A percentile compares a stretch with the other conserved stretches of the same genome.
These are phyloP conservation scores for Sebastes vulpes DNA, from an alignment of 2,797 vertebrate species.

Conservation along the genomic window DNA sequence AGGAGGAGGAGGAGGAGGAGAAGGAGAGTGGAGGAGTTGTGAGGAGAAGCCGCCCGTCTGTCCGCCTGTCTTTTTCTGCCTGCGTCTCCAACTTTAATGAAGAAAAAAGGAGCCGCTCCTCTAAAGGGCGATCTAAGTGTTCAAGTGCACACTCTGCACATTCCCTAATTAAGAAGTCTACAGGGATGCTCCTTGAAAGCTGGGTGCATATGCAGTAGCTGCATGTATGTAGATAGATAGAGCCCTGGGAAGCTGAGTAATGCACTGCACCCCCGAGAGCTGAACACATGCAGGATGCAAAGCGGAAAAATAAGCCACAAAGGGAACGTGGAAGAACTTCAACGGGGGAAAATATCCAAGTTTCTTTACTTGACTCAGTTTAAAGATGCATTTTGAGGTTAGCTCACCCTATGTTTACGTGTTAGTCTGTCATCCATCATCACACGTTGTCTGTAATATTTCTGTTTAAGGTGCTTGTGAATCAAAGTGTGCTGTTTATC, in stretches of 20 bases:
- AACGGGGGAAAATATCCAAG: conserved; percentile 10
- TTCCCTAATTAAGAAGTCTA: conserved; percentile 83
- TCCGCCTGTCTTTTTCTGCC: conserved; percentile 56
- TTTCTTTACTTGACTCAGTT: conserved; percentile 47
- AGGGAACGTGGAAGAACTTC: conserved; percentile 31
- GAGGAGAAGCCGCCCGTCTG: conserved; percentile 21
- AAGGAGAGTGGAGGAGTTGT: not conserved
- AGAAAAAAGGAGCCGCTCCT: conserved; percentile 69
- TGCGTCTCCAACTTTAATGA: conserved; percentile 69
- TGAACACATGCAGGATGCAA: conserved; percentile 47
- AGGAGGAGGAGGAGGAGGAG: not conserved
- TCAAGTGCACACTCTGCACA: conserved; percentile 78
- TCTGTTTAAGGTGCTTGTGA: not conserved
- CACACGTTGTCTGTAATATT: not conserved
- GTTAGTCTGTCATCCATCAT: not conserved
- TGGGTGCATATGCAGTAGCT: conserved; percentile 60
- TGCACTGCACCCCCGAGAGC: conserved; percentile 28
- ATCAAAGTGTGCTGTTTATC: conserved; percentile 1
- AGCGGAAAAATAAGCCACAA: conserved; percentile 57
- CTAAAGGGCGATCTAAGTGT: conserved; percentile 78
- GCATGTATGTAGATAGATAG: conserved; percentile 61
- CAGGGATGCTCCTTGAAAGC: conserved; percentile 74
- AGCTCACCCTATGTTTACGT: conserved; percentile 18
- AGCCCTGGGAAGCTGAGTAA: conserved; percentile 62
- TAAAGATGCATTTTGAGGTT: conserved; percentile 32